Percentiles rank a stretch among this genome's conserved stretches.
Conservation (phyloP, 2,797 vertebrate species). For the Eulemur mongoz region DNA sequence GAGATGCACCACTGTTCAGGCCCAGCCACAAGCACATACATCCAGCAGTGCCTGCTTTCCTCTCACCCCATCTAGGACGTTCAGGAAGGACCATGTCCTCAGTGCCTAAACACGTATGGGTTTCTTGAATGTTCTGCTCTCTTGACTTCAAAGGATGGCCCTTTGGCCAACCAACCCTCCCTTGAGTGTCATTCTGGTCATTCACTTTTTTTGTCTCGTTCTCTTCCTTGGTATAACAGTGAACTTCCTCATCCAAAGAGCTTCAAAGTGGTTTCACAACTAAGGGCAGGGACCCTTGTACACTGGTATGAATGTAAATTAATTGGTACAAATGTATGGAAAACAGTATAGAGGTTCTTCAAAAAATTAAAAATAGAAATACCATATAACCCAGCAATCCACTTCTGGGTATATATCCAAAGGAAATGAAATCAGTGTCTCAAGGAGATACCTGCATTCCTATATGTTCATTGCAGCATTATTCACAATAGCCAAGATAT, state of each 20-base stretch:
- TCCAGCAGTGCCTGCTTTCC: background rate
- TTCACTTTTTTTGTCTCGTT: conserved; percentile 31
- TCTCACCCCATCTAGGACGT: background rate
- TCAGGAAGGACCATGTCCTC: background rate
- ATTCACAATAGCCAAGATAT: background rate
- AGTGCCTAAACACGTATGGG: background rate
- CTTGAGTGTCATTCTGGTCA: conserved; percentile 7
- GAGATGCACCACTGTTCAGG: background rate
- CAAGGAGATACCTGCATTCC: background rate
- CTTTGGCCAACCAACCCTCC: background rate
- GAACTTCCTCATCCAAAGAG: conserved; percentile 1
- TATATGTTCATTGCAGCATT: background rate
- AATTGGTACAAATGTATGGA: background rate
- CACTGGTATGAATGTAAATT: background rate
- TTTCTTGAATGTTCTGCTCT: background rate
- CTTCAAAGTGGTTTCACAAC: background rate
- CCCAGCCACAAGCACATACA: background rate
- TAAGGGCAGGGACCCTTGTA: background rate
- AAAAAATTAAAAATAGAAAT: background rate
- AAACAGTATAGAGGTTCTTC: background rate
- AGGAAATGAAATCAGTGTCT: background rate
- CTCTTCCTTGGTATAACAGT: background rate
- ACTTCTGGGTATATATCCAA: background rate
- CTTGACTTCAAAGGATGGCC: background rate
- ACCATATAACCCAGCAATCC: background rate